phyloP scores from a whole-genome alignment of 2,113 vertebrate genomes.

The Catagonus wagneri region DNA sequence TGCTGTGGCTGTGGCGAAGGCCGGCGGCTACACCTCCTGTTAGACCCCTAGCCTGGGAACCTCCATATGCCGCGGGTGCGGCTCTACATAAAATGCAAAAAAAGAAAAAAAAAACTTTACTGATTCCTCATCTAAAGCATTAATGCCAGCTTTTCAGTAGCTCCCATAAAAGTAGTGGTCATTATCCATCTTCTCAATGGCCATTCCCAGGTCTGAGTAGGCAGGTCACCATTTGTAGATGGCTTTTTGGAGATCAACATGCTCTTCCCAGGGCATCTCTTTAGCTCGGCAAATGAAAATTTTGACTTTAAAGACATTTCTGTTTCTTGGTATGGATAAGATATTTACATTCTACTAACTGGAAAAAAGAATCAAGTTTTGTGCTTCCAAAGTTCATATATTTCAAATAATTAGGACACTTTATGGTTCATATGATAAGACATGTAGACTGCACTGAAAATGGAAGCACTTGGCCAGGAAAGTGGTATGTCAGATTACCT shows the following conservation, averaged over 20 bases:
- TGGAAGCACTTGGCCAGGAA: not conserved
- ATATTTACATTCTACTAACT: not conserved
- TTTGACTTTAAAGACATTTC: not conserved
- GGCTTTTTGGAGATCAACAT: not conserved
- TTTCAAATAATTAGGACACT: slow-evolving; percentile 13
- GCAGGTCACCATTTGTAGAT: not conserved
- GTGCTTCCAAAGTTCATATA: not conserved
- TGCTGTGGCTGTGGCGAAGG: too few species aligned
- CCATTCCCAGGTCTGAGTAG: not conserved
- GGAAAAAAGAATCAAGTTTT: not conserved
- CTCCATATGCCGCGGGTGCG: too few species aligned
- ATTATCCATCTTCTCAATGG: not conserved
- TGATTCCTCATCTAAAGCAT: not conserved
- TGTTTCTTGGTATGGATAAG: not conserved
- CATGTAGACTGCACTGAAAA: not conserved
- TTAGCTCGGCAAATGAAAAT: not conserved
- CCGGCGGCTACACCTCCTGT: too few species aligned
- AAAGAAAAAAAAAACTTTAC: not conserved
- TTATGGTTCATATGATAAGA: not conserved
- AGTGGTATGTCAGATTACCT: not conserved
- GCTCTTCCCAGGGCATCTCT: not conserved
- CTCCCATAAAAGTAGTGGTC: not conserved
- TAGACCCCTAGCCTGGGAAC: too few species aligned
- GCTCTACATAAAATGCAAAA: too few species aligned
- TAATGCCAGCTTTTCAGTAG: not conserved